Percentiles rank a stretch among this genome's conserved stretches.
Conservation (phyloP, 2,113 vertebrate genomes). For the Alaudala cheleensis region DNA sequence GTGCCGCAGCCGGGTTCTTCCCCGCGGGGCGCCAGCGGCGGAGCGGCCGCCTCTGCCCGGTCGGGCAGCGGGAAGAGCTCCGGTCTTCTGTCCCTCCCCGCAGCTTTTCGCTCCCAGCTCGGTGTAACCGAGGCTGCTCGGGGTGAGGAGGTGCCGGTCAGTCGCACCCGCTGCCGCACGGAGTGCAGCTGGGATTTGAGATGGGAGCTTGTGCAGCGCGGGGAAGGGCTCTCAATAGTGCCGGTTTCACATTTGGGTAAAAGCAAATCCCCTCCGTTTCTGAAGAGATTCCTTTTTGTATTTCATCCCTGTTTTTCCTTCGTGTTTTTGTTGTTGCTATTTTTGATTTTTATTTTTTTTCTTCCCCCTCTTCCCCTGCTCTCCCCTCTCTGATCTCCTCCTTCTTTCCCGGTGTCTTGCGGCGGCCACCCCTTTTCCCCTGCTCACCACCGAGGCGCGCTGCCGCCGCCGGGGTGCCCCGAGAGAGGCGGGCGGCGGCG, state of each 20-base stretch:
- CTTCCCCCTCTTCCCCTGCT: background rate
- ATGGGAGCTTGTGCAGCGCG: background rate
- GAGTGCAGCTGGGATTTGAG: background rate
- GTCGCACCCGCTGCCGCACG: background rate
- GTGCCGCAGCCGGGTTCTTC: background rate
- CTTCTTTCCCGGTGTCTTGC: background rate
- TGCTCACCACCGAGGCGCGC: background rate
- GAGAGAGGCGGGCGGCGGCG: background rate
- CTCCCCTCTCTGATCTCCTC: background rate
- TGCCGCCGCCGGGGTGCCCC: background rate
- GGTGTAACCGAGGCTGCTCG: background rate
- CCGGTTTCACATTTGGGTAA: background rate
- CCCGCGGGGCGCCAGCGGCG: background rate
- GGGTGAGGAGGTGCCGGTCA: background rate
- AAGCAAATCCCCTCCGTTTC: background rate
- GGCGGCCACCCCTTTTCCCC: background rate
- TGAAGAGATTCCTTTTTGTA: background rate
- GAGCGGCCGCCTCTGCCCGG: background rate
- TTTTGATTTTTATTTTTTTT: background rate
- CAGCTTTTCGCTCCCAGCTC: background rate
- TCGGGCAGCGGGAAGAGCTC: background rate
- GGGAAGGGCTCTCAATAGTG: background rate
- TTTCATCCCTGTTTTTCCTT: background rate
- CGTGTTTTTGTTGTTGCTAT: background rate
- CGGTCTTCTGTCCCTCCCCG: too few relatives aligned